phyloP scores from a whole-genome alignment of 2,888 invertebrate genomes.

The Periphyllus acericola region DNA sequence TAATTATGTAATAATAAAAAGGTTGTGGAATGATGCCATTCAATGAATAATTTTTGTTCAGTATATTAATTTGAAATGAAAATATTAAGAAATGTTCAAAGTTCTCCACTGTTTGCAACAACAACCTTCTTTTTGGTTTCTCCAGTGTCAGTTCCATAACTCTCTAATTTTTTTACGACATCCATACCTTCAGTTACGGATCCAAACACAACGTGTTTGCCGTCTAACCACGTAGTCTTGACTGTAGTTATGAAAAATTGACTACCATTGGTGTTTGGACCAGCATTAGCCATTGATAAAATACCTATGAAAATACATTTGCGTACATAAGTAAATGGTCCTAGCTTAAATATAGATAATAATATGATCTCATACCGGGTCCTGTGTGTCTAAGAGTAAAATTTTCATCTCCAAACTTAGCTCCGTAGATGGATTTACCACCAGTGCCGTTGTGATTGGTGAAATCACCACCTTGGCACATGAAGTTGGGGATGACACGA shows the following conservation, averaged over 20 bases:
- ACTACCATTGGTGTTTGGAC: slow-evolving; percentile 94
- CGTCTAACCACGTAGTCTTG: slow-evolving; percentile 93
- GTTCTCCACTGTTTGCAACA: slow-evolving; percentile 85
- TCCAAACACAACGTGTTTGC: slow-evolving; percentile 95
- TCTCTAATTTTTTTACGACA: slow-evolving; percentile 86
- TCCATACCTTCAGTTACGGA: slow-evolving; percentile 91
- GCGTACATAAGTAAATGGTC: no score
- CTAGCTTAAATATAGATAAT: background rate
- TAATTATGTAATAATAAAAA: slow-evolving; percentile 24
- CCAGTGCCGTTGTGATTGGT: slow-evolving; percentile 90
- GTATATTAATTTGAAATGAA: slow-evolving; percentile 10
- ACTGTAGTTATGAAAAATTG: slow-evolving; percentile 97
- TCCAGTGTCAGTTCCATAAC: slow-evolving; percentile 83
- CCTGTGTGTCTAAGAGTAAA: slow-evolving; percentile 94
- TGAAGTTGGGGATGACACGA: slow-evolving; percentile 96
- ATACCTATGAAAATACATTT: slow-evolving; percentile 67
- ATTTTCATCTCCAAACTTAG: slow-evolving; percentile 96
- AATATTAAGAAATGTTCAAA: slow-evolving; percentile 67
- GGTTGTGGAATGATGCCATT: slow-evolving; percentile 34
- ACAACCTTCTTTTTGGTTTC: slow-evolving; percentile 84
- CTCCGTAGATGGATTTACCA: slow-evolving; percentile 96
- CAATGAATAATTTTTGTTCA: background rate
- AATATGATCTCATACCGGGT: slow-evolving; percentile 72
- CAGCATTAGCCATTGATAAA: slow-evolving; percentile 97
- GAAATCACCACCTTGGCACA: slow-evolving; percentile 97